Conservation (phyloP, 2,113 vertebrate genomes). For the Cyprinodon variegatus region DNA sequence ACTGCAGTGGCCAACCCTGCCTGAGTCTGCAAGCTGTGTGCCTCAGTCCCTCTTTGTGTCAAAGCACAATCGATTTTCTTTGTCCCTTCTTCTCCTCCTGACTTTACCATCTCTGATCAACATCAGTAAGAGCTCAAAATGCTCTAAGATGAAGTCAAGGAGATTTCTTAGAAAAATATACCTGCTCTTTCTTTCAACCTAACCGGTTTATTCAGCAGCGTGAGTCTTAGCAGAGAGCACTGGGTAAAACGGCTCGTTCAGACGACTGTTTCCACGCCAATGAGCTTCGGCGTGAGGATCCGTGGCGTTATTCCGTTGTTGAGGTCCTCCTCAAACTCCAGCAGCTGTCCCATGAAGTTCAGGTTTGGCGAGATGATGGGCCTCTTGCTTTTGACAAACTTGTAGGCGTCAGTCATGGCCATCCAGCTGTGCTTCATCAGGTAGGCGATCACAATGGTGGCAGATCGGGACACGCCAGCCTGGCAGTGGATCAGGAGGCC, state of each 20-base stretch:
- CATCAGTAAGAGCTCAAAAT: conserved; percentile 54
- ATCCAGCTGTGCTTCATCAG: conserved; percentile 99
- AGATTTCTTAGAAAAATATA: conserved; percentile 50
- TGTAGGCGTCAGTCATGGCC: conserved; percentile 99
- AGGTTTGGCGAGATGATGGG: conserved; percentile 99
- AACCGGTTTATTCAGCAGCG: conserved; percentile 32
- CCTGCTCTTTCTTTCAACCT: conserved; percentile 16
- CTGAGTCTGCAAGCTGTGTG: conserved; percentile 61
- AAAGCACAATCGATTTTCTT: conserved; percentile 46
- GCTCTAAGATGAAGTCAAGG: conserved; percentile 52
- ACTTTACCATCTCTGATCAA: conserved; percentile 70
- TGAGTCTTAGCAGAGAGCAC: conserved; percentile 26
- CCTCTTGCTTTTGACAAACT: conserved; percentile 97
- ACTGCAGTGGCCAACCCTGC: conserved; percentile 64
- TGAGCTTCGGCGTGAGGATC: conserved; percentile 96
- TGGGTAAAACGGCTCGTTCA: conserved; percentile 65
- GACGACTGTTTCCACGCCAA: conserved; percentile 92
- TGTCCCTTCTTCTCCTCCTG: conserved; percentile 45
- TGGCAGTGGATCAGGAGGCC: conserved; percentile 98
- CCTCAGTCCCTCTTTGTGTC: conserved; percentile 60
- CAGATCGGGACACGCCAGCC: conserved; percentile 95
- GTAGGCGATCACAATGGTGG: conserved; percentile 98
- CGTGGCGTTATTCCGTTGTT: conserved; percentile 95
- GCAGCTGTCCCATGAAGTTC: conserved; percentile 99
- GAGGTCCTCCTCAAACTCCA: conserved; percentile 98